Percentiles rank a stretch among this genome's conserved stretches.
Conservation (phyloP, 2,113 vertebrate genomes). For the Romanogobio albipinnatus region DNA sequence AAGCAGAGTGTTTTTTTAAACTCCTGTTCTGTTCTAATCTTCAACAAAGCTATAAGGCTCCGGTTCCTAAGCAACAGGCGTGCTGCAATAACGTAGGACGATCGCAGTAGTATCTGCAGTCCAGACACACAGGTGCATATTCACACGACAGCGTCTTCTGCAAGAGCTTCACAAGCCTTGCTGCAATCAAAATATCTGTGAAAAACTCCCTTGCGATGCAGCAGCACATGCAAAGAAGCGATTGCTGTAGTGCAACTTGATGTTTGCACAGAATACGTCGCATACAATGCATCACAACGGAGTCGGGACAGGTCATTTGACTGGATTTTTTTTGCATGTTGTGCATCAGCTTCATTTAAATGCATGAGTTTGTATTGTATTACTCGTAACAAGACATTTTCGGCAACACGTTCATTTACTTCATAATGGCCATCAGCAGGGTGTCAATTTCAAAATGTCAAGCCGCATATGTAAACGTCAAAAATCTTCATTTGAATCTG, state of each 20-base stretch:
- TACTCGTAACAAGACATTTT: background rate
- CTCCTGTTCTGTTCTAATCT: slow-evolving; percentile 67
- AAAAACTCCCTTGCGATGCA: slow-evolving; percentile 15
- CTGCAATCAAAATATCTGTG: slow-evolving; percentile 43
- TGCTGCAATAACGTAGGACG: slow-evolving; percentile 73
- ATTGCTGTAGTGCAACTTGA: background rate
- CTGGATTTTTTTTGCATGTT: background rate
- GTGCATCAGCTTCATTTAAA: background rate
- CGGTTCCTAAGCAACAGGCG: slow-evolving; percentile 81
- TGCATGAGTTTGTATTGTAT: background rate
- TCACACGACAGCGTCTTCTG: slow-evolving; percentile 36
- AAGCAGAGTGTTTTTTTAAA: slow-evolving; percentile 28
- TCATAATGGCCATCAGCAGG: background rate
- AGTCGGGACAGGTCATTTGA: background rate
- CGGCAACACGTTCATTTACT: background rate
- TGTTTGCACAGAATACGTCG: background rate
- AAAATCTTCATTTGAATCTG: slow-evolving; percentile 4
- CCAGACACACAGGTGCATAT: slow-evolving; percentile 68
- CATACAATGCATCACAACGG: background rate
- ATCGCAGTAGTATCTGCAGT: slow-evolving; percentile 74
- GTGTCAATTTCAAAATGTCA: slow-evolving; percentile 16
- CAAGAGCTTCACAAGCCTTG: slow-evolving; percentile 36
- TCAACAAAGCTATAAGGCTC: slow-evolving; percentile 70
- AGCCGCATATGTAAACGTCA: background rate
- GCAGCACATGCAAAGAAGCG: slow-evolving; percentile 10